phyloP scores from a whole-genome alignment of 2,113 vertebrate species.

The Arizona elegans region DNA sequence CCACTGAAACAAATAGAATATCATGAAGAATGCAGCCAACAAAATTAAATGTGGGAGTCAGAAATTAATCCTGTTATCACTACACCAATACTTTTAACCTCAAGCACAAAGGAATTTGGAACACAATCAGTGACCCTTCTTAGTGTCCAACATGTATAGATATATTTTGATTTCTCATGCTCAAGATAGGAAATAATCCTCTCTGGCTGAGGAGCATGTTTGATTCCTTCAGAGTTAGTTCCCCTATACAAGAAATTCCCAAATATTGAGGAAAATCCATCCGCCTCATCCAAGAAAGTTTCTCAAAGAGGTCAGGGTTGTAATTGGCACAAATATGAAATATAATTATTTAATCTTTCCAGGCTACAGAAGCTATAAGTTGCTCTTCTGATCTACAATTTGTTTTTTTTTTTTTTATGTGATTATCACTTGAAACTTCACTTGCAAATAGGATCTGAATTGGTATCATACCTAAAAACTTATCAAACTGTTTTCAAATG shows the following conservation, averaged over 20 bases:
- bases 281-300: background rate
- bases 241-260: background rate
- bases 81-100: constrained; percentile 26
- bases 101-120: background rate
- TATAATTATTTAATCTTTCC: background rate
- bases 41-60: constrained; percentile 64
- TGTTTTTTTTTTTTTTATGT: background rate
- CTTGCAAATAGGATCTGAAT: background rate
- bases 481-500: background rate
- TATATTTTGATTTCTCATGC: background rate
- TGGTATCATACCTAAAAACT: background rate
- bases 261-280: background rate
- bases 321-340: background rate
- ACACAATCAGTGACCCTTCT: background rate
- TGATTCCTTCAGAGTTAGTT: background rate
- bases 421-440: constrained; percentile 10
- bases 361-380: constrained; percentile 17
- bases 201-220: background rate
- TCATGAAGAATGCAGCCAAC: constrained; percentile 76
- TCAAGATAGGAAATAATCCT: background rate
- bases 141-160: background rate
- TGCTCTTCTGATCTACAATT: constrained; percentile 18
- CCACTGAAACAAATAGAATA: constrained; percentile 99
- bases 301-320: background rate
- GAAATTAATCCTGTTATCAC: constrained; percentile 46